Base-by-base conservation (phyloP, 2,888 invertebrate genomes). In the Gnatocerus cornutus region DNA sequence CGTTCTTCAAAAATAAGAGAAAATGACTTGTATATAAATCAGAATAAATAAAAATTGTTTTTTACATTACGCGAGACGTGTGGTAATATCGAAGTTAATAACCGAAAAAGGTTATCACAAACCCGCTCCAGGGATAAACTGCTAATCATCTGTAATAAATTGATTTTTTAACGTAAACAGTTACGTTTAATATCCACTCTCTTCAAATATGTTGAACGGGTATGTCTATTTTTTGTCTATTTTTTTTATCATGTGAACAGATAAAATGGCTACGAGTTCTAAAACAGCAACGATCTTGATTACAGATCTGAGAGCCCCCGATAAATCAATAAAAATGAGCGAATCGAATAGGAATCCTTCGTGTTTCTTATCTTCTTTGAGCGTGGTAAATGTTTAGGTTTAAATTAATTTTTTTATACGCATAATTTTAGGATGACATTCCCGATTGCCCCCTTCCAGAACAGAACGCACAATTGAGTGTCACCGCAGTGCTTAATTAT, bases 401-500 rank as follows among this genome's bases (percentile, higher is more conserved):
- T 30, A 37, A 37, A 37, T 5, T 21, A 30, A 29, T 5, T 30
- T 41, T 41, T 41, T 30, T 6, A 39, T 16, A 12, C 12, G 10
- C 21, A 29, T 12, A n/a, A n/a, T 67, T 62, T 43, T 33, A 68
- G 68, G 68, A 68, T 12, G 43, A 33, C 9, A 61, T 66, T 6
- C n/a, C 13, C 13, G 62, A 61, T 8, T 62, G 2, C 29, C 16
- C 62, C 10, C 41, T 43, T 10, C 37, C 58, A 4, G 59, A 45
- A n/a, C 37, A 48, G 9, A 21, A 77, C 21, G 76, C 90, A 75
- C 89, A 89, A 74, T 87, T 90, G 83, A 93, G 92, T 77, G 93
- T 93, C 29, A 93, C 94, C 8, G 92, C 93, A 7, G 90, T 94
- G 74, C 87, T 95, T 81, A 90, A 90, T 82, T 93, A 93, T 80